Base-by-base conservation (phyloP, 1,140 invertebrate genomes). In the Bombus picipes region DNA sequence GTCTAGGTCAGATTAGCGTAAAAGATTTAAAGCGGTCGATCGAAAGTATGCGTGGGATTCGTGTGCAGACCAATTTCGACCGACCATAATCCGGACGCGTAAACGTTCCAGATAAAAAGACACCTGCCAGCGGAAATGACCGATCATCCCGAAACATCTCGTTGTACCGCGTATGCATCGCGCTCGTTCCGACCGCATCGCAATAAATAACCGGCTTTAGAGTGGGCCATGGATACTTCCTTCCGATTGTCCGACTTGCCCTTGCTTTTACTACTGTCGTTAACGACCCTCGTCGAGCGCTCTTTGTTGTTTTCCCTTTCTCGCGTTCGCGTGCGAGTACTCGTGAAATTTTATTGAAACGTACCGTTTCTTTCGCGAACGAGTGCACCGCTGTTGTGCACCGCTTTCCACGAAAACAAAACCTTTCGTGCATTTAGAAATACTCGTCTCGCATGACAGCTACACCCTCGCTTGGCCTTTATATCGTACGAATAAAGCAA, bases 181-280 rank as follows among this genome's bases (percentile, higher is more conserved):
- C 22, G 12, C 1, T 25, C 47, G 28, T n/a, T 62, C 37, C 41
- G 15, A 62, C 65, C 62, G 70, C 25, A 43, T 28, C 72, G 68
- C 77, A 62, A 84, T 90, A 90, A 88, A 90, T 91, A 90, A 89
- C 47, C 43, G 65, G 80, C 78, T 88, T 91, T 86, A 91, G 77
- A 10, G 43, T 47, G 37, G 53, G 53, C 65, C 37, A 39, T 72
- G 74, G 74, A 88, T 90, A 71, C 71, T 78, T 86, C 78, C 76
- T 70, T 83, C 72, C 87, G 82, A 91, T 91, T 87, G 90, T 82
- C 79, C 66, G 81, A 84, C 68, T 39, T 79, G 73, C 75, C 66
- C 43, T 68, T 79, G 47, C 68, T 88, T 90, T 91, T 91, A 91
- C 78, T 74, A 73, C 83, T 59, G 59, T 25, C 53, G 71, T 88